Percentiles rank a stretch among this genome's conserved stretches.
These are phyloP conservation scores for Lamellibrachia columna DNA, from an alignment of 2,888 invertebrate species.

Conservation along the genomic window DNA sequence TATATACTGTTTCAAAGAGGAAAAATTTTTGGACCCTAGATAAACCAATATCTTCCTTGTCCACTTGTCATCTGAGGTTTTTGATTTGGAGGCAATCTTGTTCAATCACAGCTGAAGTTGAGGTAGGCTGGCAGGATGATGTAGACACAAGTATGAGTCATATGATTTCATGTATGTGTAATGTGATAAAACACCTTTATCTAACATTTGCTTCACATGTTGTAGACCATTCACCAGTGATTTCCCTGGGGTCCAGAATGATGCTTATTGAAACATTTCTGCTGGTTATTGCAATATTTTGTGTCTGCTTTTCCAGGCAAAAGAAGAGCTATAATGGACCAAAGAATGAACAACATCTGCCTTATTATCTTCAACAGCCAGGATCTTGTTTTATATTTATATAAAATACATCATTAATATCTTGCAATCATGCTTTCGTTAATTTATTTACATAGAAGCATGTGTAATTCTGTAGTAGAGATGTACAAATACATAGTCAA, in stretches of 20 bases:
- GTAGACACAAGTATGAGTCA: too few relatives aligned
- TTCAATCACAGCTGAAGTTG: too few relatives aligned
- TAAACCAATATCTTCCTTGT: too few relatives aligned
- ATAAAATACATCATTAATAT: not conserved
- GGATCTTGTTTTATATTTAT: not conserved
- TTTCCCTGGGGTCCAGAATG: not conserved
- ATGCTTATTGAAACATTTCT: not conserved
- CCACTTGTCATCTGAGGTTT: too few relatives aligned
- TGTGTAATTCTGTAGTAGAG: not conserved
- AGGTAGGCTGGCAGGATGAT: too few relatives aligned
- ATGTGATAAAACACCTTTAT: too few relatives aligned
- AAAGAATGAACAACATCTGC: not conserved
- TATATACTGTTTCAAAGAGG: too few relatives aligned
- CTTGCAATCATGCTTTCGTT: not conserved
- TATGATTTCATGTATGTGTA: too few relatives aligned
- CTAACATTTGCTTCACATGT: too few relatives aligned
- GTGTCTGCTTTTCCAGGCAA: not conserved
- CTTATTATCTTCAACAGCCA: not conserved
- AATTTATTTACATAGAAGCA: not conserved
- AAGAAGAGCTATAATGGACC: not conserved
- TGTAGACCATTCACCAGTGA: too few relatives aligned
- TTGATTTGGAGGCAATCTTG: too few relatives aligned
- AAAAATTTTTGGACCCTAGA: too few relatives aligned
- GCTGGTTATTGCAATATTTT: not conserved
- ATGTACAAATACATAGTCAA: not conserved